phyloP scores from a whole-genome alignment of 2,888 invertebrate genomes.

The Rhagophthalmus giganteus region DNA sequence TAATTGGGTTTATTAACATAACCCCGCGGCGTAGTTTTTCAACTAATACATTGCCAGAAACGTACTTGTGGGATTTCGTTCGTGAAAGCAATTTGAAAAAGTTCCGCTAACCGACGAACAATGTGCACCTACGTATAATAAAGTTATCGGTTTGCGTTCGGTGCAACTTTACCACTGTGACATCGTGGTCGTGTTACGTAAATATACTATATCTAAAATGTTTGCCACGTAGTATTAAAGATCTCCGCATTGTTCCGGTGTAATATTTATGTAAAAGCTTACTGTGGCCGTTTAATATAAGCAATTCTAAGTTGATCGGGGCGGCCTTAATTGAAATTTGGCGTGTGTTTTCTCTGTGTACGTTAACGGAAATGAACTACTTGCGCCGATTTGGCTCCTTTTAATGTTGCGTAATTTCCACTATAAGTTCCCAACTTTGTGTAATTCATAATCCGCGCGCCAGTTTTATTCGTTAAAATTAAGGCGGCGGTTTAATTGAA shows the following conservation, averaged over 20 bases:
- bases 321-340: constrained; percentile 49
- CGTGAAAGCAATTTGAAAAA: too few species aligned
- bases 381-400: constrained; percentile 33
- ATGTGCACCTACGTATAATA: too few species aligned
- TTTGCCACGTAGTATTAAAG: constrained; percentile 35
- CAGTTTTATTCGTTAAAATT: neutral
- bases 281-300: constrained; percentile 44
- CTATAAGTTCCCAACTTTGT: neutral
- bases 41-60: too few species aligned
- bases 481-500: neutral
- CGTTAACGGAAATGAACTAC: constrained; percentile 40
- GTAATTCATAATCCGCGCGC: neutral
- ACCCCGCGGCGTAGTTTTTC: too few species aligned
- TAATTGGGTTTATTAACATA: too few species aligned
- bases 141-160: constrained; percentile 40
- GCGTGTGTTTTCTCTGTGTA: too few species aligned
- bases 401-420: neutral
- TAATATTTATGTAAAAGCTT: constrained; percentile 44
- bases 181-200: too few species aligned
- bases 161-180: constrained; percentile 39
- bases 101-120: too few species aligned
- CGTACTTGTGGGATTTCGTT: too few species aligned
- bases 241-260: constrained; percentile 40
- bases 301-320: constrained; percentile 44
- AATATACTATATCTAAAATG: constrained; percentile 37